Evolutionary conservation across 2,113 vertebrate species (phyloP).

Genomic region (Mustela nigripes): DNA sequence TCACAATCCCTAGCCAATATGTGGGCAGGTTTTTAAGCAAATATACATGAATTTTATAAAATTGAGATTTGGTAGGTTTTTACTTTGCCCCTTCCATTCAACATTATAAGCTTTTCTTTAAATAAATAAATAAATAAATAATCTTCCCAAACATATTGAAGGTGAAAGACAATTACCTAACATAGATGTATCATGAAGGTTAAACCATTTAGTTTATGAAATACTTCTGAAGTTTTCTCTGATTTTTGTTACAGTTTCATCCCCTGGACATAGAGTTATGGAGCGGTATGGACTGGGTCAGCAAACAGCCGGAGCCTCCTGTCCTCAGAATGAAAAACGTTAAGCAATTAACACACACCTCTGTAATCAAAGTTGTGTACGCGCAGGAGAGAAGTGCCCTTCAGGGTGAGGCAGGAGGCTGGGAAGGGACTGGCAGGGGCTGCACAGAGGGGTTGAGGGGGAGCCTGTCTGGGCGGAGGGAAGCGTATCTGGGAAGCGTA

Average conservation of each 20-base stretch:
- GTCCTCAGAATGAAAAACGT: background rate
- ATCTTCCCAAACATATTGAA: background rate
- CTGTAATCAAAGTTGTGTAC: background rate
- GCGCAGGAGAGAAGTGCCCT: background rate
- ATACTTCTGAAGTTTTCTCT: conserved; percentile 25
- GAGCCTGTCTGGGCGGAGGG: fast-evolving
- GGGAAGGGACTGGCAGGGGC: background rate
- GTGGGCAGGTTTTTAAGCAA: conserved; percentile 44
- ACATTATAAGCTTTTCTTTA: conserved; percentile 41
- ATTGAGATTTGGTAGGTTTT: background rate
- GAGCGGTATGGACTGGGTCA: background rate
- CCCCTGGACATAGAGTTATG: background rate
- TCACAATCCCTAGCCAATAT: background rate
- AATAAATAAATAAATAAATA: background rate
- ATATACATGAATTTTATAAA: conserved; percentile 3
- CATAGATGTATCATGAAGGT: background rate
- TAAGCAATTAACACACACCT: conserved; percentile 4
- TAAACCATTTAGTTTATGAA: conserved; percentile 17
- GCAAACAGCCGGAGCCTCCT: background rate
- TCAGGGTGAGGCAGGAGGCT: background rate
- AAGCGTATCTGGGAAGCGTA: fast-evolving
- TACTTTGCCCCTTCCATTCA: background rate
- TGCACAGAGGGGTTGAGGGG: background rate
- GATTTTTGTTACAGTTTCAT: background rate
- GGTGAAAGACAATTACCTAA: conserved; percentile 38